Conservation (phyloP, 2,113 vertebrate species). For the Eulemur macaco region DNA sequence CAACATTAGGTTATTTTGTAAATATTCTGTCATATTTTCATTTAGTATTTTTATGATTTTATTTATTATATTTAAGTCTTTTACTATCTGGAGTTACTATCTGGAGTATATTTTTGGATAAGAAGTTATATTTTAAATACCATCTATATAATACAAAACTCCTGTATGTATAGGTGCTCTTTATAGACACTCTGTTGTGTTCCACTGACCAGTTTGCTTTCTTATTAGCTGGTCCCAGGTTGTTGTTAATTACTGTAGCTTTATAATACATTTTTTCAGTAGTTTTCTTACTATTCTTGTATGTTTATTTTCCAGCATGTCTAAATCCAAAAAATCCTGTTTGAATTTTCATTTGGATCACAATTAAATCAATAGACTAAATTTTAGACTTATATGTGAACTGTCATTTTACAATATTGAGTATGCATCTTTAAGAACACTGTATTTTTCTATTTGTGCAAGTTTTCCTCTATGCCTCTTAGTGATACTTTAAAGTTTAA, state of each 20-base stretch:
- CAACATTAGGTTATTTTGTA: constrained; percentile 18
- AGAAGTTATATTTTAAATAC: background rate
- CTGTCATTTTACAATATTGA: background rate
- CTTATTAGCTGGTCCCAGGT: background rate
- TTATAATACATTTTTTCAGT: background rate
- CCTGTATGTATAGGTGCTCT: background rate
- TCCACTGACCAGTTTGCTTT: background rate
- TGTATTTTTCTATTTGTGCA: background rate
- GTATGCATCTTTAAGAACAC: background rate
- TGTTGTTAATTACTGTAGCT: background rate
- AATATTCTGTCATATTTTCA: constrained; percentile 16
- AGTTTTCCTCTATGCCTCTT: constrained; percentile 18
- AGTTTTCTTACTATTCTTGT: background rate
- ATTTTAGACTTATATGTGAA: background rate
- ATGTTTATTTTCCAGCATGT: background rate
- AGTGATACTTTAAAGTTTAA: background rate
- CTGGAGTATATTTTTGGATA: background rate
- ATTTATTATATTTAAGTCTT: constrained; percentile 27
- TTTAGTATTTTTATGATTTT: background rate
- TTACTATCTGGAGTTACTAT: background rate
- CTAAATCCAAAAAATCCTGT: background rate
- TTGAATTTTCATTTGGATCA: constrained; percentile 11
- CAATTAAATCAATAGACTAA: background rate
- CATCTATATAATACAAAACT: background rate
- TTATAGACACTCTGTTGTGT: background rate